A percentile compares a stretch with the other conserved stretches of the same genome.
These are phyloP conservation scores for Podabrus alpinus DNA, from an alignment of 2,888 invertebrate genomes.

Conservation along the genomic window DNA sequence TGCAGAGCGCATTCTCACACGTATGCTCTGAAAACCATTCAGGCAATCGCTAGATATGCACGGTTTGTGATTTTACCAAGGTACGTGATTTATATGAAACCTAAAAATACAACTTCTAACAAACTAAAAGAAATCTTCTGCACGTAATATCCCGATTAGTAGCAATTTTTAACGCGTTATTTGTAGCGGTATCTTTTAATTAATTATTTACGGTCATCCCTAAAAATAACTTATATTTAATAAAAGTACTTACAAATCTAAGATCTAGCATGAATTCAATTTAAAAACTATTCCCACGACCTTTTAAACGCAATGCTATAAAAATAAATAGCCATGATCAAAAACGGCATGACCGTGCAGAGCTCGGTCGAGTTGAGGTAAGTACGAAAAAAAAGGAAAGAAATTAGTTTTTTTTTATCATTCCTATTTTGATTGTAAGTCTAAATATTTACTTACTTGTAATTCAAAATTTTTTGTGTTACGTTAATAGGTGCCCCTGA, in stretches of 20 bases:
- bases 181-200: background rate
- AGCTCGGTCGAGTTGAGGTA: background rate
- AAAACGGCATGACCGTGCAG: background rate
- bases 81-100: constrained; percentile 25
- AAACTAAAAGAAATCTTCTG: constrained; percentile 1
- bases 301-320: background rate
- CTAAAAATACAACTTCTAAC: background rate
- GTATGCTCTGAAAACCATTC: constrained; percentile 22
- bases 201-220: background rate
- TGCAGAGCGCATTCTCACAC: constrained; percentile 12
- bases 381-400: background rate
- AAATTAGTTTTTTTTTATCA: background rate
- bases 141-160: constrained; percentile 3
- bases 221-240: background rate
- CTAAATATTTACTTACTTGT: background rate
- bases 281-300: background rate
- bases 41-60: constrained; percentile 17
- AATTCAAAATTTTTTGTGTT: background rate
- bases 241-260: background rate
- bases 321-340: background rate
- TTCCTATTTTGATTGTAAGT: background rate
- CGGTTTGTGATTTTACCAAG: constrained; percentile 18
- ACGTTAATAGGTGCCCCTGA: background rate
- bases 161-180: background rate
- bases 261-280: background rate